These are phyloP conservation scores for Sparidentex hasta DNA, from an alignment of 2,797 vertebrate genomes.

Conservation along the genomic window DNA sequence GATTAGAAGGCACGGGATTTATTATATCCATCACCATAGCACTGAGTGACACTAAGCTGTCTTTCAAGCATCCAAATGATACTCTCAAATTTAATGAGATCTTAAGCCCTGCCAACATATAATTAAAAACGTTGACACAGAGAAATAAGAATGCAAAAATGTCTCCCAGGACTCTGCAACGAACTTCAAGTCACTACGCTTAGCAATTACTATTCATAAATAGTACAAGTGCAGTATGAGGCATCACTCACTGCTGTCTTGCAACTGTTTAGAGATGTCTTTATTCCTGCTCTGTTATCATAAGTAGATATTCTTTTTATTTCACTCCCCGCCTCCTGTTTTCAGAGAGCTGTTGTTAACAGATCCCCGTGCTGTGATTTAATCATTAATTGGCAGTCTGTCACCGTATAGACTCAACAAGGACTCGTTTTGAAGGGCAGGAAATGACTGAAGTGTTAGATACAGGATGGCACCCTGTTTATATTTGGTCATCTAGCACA, in stretches of 20 bases:
- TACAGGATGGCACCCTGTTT: slow-evolving; percentile 6
- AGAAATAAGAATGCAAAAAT: slow-evolving; percentile 80
- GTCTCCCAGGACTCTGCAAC: slow-evolving; percentile 61
- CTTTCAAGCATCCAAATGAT: slow-evolving; percentile 87
- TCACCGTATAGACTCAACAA: slow-evolving; percentile 36
- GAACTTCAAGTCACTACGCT: slow-evolving; percentile 59
- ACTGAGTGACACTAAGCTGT: slow-evolving; percentile 87
- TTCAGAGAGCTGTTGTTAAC: slow-evolving; percentile 47
- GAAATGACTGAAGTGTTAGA: slow-evolving; percentile 33
- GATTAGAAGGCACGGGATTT: slow-evolving; percentile 86
- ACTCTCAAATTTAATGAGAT: slow-evolving; percentile 87
- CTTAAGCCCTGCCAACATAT: slow-evolving; percentile 88
- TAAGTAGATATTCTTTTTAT: slow-evolving; percentile 43
- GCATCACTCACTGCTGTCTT: slow-evolving; percentile 47
- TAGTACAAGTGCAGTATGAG: slow-evolving; percentile 28
- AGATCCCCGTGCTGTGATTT: slow-evolving; percentile 47
- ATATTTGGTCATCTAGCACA: background rate
- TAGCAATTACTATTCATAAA: slow-evolving; percentile 61
- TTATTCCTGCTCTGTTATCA: slow-evolving; percentile 45
- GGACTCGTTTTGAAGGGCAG: slow-evolving; percentile 41
- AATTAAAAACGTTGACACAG: slow-evolving; percentile 86
- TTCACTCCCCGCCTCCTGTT: slow-evolving; percentile 22
- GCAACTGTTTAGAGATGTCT: slow-evolving; percentile 49
- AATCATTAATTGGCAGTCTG: slow-evolving; percentile 54
- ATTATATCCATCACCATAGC: slow-evolving; percentile 84